These are phyloP conservation scores for Laterallus jamaicensis DNA, from an alignment of 2,113 vertebrate genomes.

Conservation along the genomic window DNA sequence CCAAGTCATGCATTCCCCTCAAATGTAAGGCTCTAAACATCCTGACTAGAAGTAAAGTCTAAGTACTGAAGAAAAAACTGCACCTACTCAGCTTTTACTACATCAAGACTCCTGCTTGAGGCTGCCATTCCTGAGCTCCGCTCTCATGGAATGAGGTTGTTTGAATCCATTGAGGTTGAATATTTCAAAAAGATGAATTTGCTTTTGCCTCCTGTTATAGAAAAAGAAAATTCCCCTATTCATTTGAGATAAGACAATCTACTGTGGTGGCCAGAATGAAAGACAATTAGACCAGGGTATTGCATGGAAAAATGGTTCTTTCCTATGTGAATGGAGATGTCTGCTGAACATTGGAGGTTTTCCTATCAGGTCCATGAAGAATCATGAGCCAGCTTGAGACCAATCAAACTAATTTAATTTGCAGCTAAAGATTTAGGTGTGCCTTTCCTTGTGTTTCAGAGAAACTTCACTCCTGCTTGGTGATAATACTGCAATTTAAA, in stretches of 20 bases:
- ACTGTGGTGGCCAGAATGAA: background rate
- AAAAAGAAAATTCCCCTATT: background rate
- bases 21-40: background rate
- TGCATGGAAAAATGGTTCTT: background rate
- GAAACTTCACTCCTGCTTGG: background rate
- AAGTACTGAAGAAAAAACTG: background rate
- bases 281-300: background rate
- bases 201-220: background rate
- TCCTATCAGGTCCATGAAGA: background rate
- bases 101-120: background rate
- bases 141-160: background rate
- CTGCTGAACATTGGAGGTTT: background rate
- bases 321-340: background rate
- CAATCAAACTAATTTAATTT: constrained; percentile 8
- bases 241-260: background rate
- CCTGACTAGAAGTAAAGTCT: background rate
- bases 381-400: background rate
- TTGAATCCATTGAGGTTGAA: background rate
- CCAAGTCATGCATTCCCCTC: background rate
- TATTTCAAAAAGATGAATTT: background rate
- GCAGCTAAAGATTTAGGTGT: constrained; percentile 5
- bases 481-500: constrained; percentile 1
- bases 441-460: background rate
- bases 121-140: background rate
- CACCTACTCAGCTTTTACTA: background rate